Percentiles rank a stretch among this genome's conserved stretches.
Evolutionary conservation across 2,888 invertebrate species (phyloP).

Genomic region (Netelia virgata): DNA sequence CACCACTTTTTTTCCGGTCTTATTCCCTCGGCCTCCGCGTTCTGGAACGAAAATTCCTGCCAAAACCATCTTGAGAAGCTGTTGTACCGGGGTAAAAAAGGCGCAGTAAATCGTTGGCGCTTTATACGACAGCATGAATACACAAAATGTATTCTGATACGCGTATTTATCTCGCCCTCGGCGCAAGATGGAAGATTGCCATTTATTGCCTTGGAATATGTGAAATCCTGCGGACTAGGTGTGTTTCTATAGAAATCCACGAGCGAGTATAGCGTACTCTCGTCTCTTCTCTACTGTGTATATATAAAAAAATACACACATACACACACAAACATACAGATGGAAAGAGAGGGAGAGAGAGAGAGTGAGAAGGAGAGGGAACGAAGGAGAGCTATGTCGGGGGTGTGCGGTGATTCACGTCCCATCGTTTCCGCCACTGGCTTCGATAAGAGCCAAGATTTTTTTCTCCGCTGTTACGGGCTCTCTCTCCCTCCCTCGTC

Average conservation of each 20-base stretch:
- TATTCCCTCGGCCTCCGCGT: slow-evolving; percentile 14
- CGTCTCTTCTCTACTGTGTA: slow-evolving; percentile 15
- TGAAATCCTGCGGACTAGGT: slow-evolving; percentile 72
- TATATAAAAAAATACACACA: neutral
- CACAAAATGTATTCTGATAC: slow-evolving; percentile 74
- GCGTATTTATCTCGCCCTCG: slow-evolving; percentile 72
- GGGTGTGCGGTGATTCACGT: slow-evolving; percentile 71
- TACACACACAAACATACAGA: neutral
- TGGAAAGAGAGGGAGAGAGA: neutral
- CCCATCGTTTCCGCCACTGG: slow-evolving; percentile 72
- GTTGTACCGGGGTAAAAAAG: slow-evolving; percentile 53
- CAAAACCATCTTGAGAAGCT: slow-evolving; percentile 69
- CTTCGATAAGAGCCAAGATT: slow-evolving; percentile 72
- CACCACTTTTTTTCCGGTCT: slow-evolving; percentile 58
- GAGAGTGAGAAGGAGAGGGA: slow-evolving; percentile 8
- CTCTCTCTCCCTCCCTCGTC: slow-evolving; percentile 4
- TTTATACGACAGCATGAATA: slow-evolving; percentile 73
- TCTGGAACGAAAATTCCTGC: slow-evolving; percentile 64
- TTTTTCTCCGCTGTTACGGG: slow-evolving; percentile 64
- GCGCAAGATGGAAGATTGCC: slow-evolving; percentile 74
- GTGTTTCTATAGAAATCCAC: slow-evolving; percentile 73
- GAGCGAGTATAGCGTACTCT: slow-evolving; percentile 48
- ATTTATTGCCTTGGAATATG: slow-evolving; percentile 74
- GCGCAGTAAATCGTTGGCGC: slow-evolving; percentile 64
- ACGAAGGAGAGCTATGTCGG: slow-evolving; percentile 53